These are phyloP conservation scores for Lordiphosa stackelbergi DNA, from an alignment of 1,140 invertebrate species.

Conservation along the genomic window DNA sequence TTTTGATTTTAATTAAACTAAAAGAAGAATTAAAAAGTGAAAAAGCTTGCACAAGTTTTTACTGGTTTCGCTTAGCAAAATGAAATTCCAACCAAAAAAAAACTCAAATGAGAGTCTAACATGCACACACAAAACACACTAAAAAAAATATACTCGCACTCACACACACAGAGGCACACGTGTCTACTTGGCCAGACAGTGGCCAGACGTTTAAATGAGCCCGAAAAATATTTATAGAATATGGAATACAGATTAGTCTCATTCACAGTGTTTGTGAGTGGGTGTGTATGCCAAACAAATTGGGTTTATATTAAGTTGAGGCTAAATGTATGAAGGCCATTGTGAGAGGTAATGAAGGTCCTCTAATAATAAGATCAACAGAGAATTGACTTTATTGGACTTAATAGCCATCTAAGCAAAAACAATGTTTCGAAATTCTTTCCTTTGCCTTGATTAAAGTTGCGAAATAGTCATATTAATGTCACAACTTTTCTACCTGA, in stretches of 20 bases:
- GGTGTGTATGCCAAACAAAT: slow-evolving; percentile 20
- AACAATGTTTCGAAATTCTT: no score
- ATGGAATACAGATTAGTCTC: slow-evolving; percentile 48
- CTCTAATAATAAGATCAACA: no score
- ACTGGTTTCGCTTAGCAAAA: slow-evolving; percentile 2
- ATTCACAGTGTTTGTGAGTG: not conserved
- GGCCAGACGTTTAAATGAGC: slow-evolving; percentile 62
- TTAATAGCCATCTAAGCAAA: no score
- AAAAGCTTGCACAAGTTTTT: no score
- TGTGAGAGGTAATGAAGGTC: no score
- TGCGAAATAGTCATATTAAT: no score
- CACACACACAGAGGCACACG: slow-evolving; percentile 15
- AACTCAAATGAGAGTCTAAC: slow-evolving; percentile 23
- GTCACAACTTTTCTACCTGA: no score
- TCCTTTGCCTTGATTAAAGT: no score
- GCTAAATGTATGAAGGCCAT: no score
- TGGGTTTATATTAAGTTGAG: slow-evolving; percentile 1
- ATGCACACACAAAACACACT: slow-evolving; percentile 19
- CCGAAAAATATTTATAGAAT: slow-evolving; percentile 61
- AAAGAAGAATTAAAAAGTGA: not conserved
- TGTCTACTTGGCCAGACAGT: slow-evolving; percentile 41
- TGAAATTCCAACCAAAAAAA: slow-evolving; percentile 15
- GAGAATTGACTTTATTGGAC: no score
- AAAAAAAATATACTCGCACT: slow-evolving; percentile 2
- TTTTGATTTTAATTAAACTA: slow-evolving; percentile 15